Evolutionary conservation across 2,113 vertebrate species (phyloP).

Genomic region (Crypturellus undulatus): DNA sequence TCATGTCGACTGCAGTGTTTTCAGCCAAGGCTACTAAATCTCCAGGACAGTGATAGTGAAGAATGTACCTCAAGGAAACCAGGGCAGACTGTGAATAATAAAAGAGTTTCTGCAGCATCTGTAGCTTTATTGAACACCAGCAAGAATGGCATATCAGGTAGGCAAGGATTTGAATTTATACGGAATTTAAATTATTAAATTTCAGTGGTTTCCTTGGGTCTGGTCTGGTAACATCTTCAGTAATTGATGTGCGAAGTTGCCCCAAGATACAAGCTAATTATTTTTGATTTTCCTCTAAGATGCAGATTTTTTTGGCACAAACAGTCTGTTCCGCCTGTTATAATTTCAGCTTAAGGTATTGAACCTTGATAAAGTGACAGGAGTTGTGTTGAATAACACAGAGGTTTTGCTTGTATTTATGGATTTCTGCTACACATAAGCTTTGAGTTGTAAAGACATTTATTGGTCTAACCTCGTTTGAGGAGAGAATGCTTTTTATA

Average conservation of each 20-base stretch:
- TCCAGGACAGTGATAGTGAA: conserved; percentile 81
- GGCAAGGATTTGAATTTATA: conserved; percentile 43
- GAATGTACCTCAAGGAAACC: conserved; percentile 85
- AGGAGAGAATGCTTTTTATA: neutral
- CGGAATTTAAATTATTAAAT: neutral
- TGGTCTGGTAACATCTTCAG: neutral
- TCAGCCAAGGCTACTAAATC: conserved; percentile 84
- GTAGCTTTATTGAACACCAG: conserved; percentile 83
- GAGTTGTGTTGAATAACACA: neutral
- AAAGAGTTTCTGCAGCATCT: conserved; percentile 82
- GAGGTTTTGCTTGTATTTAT: neutral
- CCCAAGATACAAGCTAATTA: neutral
- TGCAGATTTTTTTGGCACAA: neutral
- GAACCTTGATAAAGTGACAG: neutral
- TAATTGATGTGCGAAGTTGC: neutral
- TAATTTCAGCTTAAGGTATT: neutral
- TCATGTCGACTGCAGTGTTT: conserved; percentile 92
- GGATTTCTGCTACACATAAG: neutral
- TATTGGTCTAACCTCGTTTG: neutral
- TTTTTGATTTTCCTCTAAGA: neutral
- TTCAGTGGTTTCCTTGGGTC: neutral
- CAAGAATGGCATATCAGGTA: conserved; percentile 88
- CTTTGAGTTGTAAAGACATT: neutral
- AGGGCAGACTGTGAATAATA: conserved; percentile 82
- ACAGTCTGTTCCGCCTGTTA: neutral